These are phyloP conservation scores for Tenebrio molitor DNA, from an alignment of 1,140 invertebrate species.

Conservation along the genomic window DNA sequence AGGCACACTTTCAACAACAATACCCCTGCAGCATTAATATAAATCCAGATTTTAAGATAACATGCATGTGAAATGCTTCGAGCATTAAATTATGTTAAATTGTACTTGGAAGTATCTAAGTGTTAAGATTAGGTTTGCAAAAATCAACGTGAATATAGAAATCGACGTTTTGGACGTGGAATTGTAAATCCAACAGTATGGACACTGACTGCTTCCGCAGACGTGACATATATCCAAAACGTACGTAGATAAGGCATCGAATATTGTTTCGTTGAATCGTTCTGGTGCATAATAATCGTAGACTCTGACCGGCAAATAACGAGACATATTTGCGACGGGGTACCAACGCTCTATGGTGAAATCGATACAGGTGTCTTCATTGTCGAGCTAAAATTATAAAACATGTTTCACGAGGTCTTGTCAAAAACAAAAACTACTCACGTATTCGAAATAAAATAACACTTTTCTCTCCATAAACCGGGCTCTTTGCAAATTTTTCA, in stretches of 20 bases:
- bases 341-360: constrained; percentile 95
- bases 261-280: constrained; percentile 94
- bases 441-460: constrained; percentile 95
- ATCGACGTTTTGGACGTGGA: constrained; percentile 68
- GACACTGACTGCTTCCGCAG: constrained; percentile 98
- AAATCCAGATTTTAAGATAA: constrained; percentile 29
- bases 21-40: constrained; percentile 18
- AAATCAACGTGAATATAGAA: constrained; percentile 60
- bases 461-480: constrained; percentile 86
- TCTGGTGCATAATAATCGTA: constrained; percentile 99
- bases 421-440: constrained; percentile 70
- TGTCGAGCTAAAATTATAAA: constrained; percentile 76
- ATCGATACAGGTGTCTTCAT: constrained; percentile 88
- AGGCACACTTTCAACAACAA: constrained; percentile 30
- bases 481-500: constrained; percentile 87
- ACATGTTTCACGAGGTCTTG: background rate
- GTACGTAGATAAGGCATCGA: constrained; percentile 90
- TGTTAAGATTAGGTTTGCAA: constrained; percentile 62
- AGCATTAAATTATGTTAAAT: constrained; percentile 48
- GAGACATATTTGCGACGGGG: constrained; percentile 96
- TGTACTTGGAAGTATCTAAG: constrained; percentile 63
- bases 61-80: constrained; percentile 7
- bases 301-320: constrained; percentile 89
- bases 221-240: constrained; percentile 96
- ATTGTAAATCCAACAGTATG: constrained; percentile 95